A percentile compares a stretch with the other conserved stretches of the same genome.
Conservation (phyloP, 2,888 invertebrate species). For the Caenorhabditis doughertyi region DNA sequence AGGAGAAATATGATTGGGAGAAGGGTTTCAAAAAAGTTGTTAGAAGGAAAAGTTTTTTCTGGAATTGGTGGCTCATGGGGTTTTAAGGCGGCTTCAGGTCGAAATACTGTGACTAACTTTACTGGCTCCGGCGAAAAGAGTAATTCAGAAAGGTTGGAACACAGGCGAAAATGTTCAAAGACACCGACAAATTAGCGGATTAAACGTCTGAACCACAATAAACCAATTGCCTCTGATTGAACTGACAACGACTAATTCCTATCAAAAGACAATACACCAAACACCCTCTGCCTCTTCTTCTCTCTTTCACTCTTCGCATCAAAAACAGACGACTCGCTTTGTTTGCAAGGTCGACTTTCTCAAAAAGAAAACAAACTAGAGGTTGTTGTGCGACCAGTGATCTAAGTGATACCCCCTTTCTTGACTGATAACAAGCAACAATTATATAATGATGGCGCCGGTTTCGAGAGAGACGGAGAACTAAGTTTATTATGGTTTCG, state of each 20-base stretch:
- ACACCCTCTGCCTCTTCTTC: too few species aligned
- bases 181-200: not conserved
- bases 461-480: not conserved
- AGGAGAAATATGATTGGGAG: not conserved
- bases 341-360: not conserved
- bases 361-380: constrained; percentile 34
- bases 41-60: not conserved
- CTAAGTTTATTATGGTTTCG: constrained; percentile 16
- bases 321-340: not conserved
- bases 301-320: too few species aligned
- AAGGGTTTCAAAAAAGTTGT: not conserved
- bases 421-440: constrained; percentile 22
- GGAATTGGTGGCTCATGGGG: too few species aligned
- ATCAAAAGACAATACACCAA: constrained; percentile 9
- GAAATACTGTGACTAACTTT: too few species aligned
- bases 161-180: not conserved
- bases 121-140: too few species aligned
- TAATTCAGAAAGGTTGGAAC: too few species aligned
- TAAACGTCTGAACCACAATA: too few species aligned
- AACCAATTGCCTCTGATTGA: too few species aligned
- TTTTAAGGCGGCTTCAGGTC: too few species aligned
- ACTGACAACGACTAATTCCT: not conserved
- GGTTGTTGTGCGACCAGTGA: constrained; percentile 27
- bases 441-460: constrained; percentile 9
- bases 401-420: constrained; percentile 40